phyloP scores from a whole-genome alignment of 1,140 invertebrate species.

The Condylostylus longicornis region DNA sequence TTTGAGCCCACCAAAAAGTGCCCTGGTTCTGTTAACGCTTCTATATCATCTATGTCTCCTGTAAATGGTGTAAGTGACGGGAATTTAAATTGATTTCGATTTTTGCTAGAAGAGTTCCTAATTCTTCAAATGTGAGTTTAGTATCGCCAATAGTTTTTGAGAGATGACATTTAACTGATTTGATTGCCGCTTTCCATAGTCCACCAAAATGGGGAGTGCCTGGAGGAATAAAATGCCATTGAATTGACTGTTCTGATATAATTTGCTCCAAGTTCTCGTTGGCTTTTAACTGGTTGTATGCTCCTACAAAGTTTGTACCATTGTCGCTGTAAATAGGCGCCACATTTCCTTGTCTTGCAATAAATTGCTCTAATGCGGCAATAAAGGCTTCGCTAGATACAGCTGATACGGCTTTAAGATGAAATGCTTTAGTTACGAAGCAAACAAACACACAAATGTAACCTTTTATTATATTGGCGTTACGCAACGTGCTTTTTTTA shows the following conservation, averaged over 20 bases:
- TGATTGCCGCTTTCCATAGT: conserved; percentile 15
- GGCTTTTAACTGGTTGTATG: conserved; percentile 9
- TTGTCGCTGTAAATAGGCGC: conserved; percentile 18
- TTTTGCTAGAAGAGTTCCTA: too few relatives aligned
- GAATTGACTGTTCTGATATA: neutral
- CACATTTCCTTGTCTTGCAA: conserved; percentile 14
- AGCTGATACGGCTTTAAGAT: conserved; percentile 30
- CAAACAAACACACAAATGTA: conserved; percentile 20
- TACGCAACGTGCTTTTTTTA: conserved; percentile 11
- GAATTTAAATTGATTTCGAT: too few relatives aligned
- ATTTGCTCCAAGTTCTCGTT: neutral
- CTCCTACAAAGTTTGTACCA: conserved; percentile 25
- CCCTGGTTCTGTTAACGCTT: too few relatives aligned
- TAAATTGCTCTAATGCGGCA: conserved; percentile 22
- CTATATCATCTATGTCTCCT: too few relatives aligned
- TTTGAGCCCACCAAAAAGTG: too few relatives aligned
- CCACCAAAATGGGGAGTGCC: conserved; percentile 15
- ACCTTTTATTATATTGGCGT: conserved; percentile 10
- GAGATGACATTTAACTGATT: conserved; percentile 16
- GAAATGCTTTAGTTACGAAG: conserved; percentile 21
- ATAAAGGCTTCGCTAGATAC: conserved; percentile 23
- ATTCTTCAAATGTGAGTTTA: too few relatives aligned
- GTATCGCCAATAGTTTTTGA: too few relatives aligned
- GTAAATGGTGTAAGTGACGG: too few relatives aligned
- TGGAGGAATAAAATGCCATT: conserved; percentile 15